Evolutionary conservation across 2,797 vertebrate species (phyloP).

Genomic region (Gobionotothen gibberifrons): DNA sequence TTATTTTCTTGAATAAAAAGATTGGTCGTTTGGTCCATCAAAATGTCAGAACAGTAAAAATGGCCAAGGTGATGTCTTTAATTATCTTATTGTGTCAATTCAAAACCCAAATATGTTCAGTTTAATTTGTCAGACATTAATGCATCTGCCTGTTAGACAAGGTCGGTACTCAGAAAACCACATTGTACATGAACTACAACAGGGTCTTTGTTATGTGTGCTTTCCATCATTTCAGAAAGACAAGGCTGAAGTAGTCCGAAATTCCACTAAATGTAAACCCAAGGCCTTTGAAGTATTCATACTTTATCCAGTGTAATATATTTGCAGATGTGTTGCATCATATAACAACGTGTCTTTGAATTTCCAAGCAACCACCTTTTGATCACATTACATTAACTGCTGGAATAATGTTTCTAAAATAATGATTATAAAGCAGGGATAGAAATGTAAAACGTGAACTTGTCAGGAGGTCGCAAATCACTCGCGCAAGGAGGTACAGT

Average conservation of each 20-base stretch:
- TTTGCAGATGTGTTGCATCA: constrained; percentile 17
- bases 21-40: no score
- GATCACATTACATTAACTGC: neutral
- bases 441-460: neutral
- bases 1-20: no score
- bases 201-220: neutral
- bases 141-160: neutral
- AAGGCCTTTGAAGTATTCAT: neutral
- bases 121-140: no score
- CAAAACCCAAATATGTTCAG: no score
- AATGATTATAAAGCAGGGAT: neutral
- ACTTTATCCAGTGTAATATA: neutral
- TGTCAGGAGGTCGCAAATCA: neutral
- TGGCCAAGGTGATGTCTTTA: no score
- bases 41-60: no score
- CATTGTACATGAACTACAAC: constrained; percentile 3
- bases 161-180: neutral
- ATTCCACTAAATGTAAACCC: neutral
- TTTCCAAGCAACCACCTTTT: neutral
- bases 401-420: neutral
- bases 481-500: neutral
- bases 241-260: neutral
- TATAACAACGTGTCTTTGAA: neutral
- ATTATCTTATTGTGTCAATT: no score
- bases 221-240: constrained; percentile 10